Percentiles rank a stretch among this genome's conserved stretches.
These are phyloP conservation scores for Drosophila recens DNA, from an alignment of 2,888 invertebrate species.

Conservation along the genomic window DNA sequence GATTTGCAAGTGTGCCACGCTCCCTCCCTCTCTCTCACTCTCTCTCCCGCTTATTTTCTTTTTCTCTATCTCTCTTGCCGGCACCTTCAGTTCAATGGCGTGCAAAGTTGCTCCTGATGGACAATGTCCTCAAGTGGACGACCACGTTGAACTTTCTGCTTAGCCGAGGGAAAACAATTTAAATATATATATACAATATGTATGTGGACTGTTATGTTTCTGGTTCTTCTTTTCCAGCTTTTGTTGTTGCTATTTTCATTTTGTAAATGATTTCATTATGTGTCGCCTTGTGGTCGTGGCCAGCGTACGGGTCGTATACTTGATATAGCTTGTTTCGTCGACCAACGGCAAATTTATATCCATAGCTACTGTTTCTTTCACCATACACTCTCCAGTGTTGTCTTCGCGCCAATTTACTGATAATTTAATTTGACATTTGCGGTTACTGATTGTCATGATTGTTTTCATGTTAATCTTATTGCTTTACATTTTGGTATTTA, in stretches of 20 bases:
- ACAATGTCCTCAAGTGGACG: conserved; percentile 59
- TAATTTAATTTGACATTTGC: conserved; percentile 84
- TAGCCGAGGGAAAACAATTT: conserved; percentile 45
- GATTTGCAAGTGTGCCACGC: conserved; percentile 80
- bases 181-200: conserved; percentile 25
- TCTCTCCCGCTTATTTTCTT: not conserved
- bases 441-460: conserved; percentile 82
- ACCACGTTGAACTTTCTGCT: conserved; percentile 38
- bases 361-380: not conserved
- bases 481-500: conserved; percentile 53
- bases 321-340: conserved; percentile 61
- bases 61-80: conserved; percentile 5
- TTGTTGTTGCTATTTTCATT: conserved; percentile 65
- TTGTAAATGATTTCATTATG: conserved; percentile 82
- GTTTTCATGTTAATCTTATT: conserved; percentile 82
- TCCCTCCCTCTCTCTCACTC: not conserved
- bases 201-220: conserved; percentile 10
- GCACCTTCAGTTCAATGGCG: conserved; percentile 73
- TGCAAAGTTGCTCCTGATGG: conserved; percentile 73
- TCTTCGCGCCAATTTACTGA: conserved; percentile 81
- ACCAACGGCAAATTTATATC: conserved; percentile 27
- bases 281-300: conserved; percentile 29
- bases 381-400: conserved; percentile 20
- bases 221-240: conserved; percentile 2
- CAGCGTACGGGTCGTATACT: conserved; percentile 56